phyloP scores from a whole-genome alignment of 1,140 invertebrate species.

The Nautilus pompilius region DNA sequence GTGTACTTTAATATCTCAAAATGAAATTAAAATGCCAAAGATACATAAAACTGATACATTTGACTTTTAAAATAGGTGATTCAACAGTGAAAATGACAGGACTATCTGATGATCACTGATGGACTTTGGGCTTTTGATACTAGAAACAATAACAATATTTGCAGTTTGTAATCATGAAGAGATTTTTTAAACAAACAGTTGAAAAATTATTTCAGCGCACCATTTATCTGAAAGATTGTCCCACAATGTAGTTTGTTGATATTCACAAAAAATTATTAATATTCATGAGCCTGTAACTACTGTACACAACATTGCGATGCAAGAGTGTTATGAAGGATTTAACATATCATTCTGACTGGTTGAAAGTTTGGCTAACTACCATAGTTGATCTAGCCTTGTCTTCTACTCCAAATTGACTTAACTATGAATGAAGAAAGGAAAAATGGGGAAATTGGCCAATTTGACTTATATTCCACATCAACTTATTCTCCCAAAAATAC shows the following conservation, averaged over 20 bases:
- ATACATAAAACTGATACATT: not conserved
- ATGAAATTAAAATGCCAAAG: not conserved
- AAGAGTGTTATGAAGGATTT: no score
- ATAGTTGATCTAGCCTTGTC: no score
- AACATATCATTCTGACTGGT: no score
- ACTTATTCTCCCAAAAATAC: no score
- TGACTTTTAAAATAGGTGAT: not conserved
- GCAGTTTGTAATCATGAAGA: not conserved
- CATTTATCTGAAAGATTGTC: not conserved
- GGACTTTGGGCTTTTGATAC: not conserved
- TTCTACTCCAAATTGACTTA: no score
- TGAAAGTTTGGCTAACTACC: no score
- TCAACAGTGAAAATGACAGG: not conserved
- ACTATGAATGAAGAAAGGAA: no score
- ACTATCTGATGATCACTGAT: not conserved
- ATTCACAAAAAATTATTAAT: not conserved
- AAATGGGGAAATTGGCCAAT: no score
- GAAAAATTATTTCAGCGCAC: not conserved
- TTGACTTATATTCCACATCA: no score
- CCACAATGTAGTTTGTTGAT: not conserved
- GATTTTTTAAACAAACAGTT: not conserved
- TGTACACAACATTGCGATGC: no score
- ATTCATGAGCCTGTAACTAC: no score
- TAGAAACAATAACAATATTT: not conserved
- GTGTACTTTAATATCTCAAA: no score